Base-by-base conservation (phyloP, 2,797 vertebrate genomes). In the Triplophysa bombifrons region DNA sequence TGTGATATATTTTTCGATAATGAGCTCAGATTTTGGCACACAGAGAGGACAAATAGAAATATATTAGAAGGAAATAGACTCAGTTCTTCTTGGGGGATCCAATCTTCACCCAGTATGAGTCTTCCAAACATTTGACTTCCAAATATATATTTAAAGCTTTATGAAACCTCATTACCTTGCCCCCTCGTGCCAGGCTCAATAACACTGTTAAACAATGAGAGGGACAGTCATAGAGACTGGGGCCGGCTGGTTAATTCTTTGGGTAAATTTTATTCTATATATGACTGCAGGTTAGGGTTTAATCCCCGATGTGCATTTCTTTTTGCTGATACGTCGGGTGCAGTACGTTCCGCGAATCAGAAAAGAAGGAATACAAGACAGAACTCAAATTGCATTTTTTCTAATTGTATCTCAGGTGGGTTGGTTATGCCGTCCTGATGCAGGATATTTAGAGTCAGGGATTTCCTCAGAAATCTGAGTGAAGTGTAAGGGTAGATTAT, bases 61-160 rank as follows among this genome's bases (percentile, higher is more conserved):
- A 46, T 69, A 60, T 46, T 20, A 73, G 7, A 16, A 87, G 89
- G 72, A 75, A 82, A 84, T 74, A 4, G 72, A 71, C 51, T 56
- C 55, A 66, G 41, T 38, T 73, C 46, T 65, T 50, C 80, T 25
- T 41, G 16, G 14, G 46, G 69, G 17, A 73, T 78, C 63, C 69
- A 73, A 82, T 78, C 75, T 74, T 67, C 70, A 44, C 34, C 55
- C 64, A 69, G 25, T 48, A 48, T 17, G 22, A 73, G 27, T 68
- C 55, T 3, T 64, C 53, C 27, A 67, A 68, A 77, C 68, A 78
- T 68, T 77, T 78, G 70, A 74, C 72, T 68, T 75, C 67, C 76
- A 84, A 81, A 84, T 76, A 66, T 46, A 73, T 64, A 27, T 48
- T 22, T 60, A 58, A 56, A 69, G 44, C 44, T 44, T 64, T 48